phyloP scores from a whole-genome alignment of 1,140 invertebrate genomes.

The Ephestia elutella region DNA sequence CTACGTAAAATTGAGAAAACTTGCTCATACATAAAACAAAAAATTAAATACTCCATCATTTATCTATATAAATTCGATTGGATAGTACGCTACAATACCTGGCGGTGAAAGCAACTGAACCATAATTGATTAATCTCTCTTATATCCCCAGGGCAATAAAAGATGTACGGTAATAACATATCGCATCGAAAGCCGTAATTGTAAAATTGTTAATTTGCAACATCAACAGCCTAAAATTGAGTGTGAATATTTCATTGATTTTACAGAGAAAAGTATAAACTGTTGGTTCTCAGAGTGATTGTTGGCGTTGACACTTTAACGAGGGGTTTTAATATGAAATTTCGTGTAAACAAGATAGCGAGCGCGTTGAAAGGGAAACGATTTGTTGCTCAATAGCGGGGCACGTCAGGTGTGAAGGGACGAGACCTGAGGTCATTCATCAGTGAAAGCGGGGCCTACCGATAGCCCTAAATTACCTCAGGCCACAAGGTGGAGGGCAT shows the following conservation, averaged over 20 bases:
- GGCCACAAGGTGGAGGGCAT: constrained; percentile 25
- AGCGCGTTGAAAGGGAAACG: constrained; percentile 62
- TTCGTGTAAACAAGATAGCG: constrained; percentile 55
- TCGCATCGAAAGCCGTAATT: constrained; percentile 43
- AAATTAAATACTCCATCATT: background rate
- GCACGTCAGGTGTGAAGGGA: constrained; percentile 44
- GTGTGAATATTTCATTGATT: constrained; percentile 34
- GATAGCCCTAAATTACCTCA: constrained; percentile 56
- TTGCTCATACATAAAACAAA: background rate
- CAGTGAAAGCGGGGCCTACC: constrained; percentile 53
- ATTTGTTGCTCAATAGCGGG: constrained; percentile 51
- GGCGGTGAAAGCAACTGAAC: constrained; percentile 43
- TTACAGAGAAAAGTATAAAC: constrained; percentile 25
- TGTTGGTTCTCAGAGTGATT: constrained; percentile 31
- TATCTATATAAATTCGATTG: background rate
- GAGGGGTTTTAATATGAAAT: constrained; percentile 52
- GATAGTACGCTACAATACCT: background rate
- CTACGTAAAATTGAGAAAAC: background rate
- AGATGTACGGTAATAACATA: constrained; percentile 48
- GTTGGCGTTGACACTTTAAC: constrained; percentile 55
- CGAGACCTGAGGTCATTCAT: constrained; percentile 50
- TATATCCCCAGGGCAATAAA: constrained; percentile 39
- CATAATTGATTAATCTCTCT: constrained; percentile 52
- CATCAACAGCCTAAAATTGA: constrained; percentile 35
- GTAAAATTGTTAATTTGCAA: constrained; percentile 46